phyloP scores from a whole-genome alignment of 2,888 invertebrate species.

The Eurytoma adleriae region DNA sequence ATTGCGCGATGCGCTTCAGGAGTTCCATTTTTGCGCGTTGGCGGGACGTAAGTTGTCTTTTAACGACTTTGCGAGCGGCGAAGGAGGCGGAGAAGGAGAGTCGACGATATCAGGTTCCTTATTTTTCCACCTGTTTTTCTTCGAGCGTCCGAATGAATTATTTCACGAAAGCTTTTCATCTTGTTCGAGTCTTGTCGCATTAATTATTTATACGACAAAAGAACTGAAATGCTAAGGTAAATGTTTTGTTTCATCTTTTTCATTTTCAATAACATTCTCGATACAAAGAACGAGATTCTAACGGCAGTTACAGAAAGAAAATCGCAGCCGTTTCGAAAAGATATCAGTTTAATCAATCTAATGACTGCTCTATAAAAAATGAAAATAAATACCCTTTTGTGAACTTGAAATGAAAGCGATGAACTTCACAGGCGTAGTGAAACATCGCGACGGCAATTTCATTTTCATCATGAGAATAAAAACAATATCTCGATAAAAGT shows the following conservation, averaged over 20 bases:
- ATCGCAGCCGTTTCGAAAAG: not conserved
- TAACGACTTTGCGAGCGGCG: constrained; percentile 32
- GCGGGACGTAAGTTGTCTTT: constrained; percentile 41
- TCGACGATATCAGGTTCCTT: not conserved
- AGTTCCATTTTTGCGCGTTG: constrained; percentile 24
- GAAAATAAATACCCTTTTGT: too few species aligned
- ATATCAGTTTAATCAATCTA: too few species aligned
- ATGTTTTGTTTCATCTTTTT: too few species aligned
- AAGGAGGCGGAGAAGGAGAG: not conserved
- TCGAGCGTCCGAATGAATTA: constrained; percentile 29
- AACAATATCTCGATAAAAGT: too few species aligned
- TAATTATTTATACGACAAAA: constrained; percentile 26
- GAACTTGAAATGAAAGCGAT: too few species aligned
- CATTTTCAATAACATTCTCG: not conserved
- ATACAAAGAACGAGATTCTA: not conserved
- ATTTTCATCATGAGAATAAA: too few species aligned
- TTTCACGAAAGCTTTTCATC: constrained; percentile 34
- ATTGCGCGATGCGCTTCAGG: constrained; percentile 15
- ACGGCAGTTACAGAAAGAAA: not conserved
- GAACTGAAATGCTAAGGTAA: too few species aligned
- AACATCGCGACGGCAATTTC: too few species aligned
- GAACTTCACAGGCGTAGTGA: too few species aligned
- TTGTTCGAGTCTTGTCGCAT: constrained; percentile 5
- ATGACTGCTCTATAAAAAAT: too few species aligned
- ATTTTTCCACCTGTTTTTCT: not conserved